Evolutionary conservation across 1,140 invertebrate species (phyloP), one percentile per base, ranked within the genome.

Genomic region (Hermatobates lingyangjiaoensis): DNA sequence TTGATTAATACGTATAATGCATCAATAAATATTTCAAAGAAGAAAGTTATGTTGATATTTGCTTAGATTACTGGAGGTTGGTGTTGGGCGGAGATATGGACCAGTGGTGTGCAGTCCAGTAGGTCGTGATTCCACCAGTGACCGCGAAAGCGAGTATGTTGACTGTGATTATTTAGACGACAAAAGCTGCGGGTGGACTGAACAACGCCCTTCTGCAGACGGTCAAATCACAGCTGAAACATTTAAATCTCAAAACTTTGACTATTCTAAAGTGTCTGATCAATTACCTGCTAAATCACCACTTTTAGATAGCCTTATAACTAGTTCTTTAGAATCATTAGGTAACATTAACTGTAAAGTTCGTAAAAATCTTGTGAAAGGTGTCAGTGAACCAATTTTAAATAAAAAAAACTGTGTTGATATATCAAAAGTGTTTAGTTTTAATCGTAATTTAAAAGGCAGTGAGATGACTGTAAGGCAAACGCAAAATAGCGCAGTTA

Each of bases 391-490:
- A 48, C 54, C 54, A 18, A 52, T 55, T 27, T 38, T 56, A 27
- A 56, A 56, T 34, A 56, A 30, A 20, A 45, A 54, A 21, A 44
- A 48, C 3, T 18, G 40, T 23, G 28, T 48, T 25, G 27, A 51
- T 18, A 27, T n/a, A 34, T n/a, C 40, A 14, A 26, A 45, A 44
- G 23, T 27, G 23, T 42, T 44, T 44, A 50, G 47, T 28, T 23
- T 25, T 20, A 34, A 50, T 20, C 23, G 45, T 28, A 34, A 52
- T 40, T 46, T 40, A 50, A 46, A 44, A 48, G 42, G 47, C 30
- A 54, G 12, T 42, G 61, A 64, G 42, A 71, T 71, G 69, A 71
- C 69, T 44, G 67, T 71, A 24, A 71, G 67, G 3, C 65, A 68
- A 18, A 30, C 47, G 28, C 48, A 52, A 14, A 56, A 56, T 23